Evolutionary conservation across 2,888 invertebrate genomes (phyloP).

Genomic region (Mythimna vitellina): DNA sequence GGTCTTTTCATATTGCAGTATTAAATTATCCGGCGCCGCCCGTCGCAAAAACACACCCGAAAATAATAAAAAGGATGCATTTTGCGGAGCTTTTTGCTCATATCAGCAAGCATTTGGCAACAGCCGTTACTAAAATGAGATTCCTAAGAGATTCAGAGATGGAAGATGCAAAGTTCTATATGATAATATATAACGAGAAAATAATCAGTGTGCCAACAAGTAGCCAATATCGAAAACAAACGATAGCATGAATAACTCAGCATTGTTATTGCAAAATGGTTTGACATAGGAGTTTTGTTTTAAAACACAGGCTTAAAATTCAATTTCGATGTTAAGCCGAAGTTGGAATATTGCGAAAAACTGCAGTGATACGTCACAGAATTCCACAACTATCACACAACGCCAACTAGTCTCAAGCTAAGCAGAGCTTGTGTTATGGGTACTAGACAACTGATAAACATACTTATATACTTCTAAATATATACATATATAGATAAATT

Average conservation of each 20-base stretch:
- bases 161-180: conserved; percentile 54
- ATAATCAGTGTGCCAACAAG: conserved; percentile 53
- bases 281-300: conserved; percentile 35
- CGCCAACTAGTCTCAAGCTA: too few species aligned
- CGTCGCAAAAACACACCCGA: conserved; percentile 46
- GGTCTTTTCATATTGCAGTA: conserved; percentile 59
- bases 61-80: conserved; percentile 60
- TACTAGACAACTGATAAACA: too few species aligned
- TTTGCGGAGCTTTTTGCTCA: conserved; percentile 59
- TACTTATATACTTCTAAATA: too few species aligned
- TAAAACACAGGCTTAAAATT: conserved; percentile 34
- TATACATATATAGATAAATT: too few species aligned
- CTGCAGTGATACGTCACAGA: conserved; percentile 12
- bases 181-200: conserved; percentile 51
- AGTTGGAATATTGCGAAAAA: conserved; percentile 29
- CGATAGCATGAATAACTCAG: conserved; percentile 21
- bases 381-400: too few species aligned
- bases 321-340: conserved; percentile 21
- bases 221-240: conserved; percentile 33
- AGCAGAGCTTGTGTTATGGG: too few species aligned
- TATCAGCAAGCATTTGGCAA: conserved; percentile 63
- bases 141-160: conserved; percentile 39
- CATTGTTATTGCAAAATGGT: conserved; percentile 18
- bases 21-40: conserved; percentile 57
- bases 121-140: conserved; percentile 65